Base-by-base conservation (phyloP, 2,888 invertebrate species). In the Theretra japonica region DNA sequence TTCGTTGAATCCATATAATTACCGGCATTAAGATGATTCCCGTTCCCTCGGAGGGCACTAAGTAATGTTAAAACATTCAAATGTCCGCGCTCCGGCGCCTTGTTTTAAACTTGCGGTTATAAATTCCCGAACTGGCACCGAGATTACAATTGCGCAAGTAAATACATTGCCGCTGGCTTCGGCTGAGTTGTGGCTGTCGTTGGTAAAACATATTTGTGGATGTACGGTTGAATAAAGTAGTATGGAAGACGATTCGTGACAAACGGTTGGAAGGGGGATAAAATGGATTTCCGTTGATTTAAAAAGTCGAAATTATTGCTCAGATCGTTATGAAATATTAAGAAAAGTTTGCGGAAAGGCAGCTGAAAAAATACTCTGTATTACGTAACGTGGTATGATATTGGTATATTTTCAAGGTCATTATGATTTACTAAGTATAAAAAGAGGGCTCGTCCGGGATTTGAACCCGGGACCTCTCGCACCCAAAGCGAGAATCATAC, bases 1-100 rank as follows among this genome's bases (percentile, higher is more conserved):
- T 94, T 94, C 94, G 86, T 76, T 80, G 90, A 94, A 94, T 94
- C 94, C 90, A 92, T 94, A 94, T 94, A 95, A 95, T 95, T 94
- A 94, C 94, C 81, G 86, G 94, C 88, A 94, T 94, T 94, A 94
- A 92, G 94, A 94, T 94, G 94, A 94, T 91, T 90, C 93, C 82
- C 83, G 70, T 85, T 86, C 87, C 90, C 89, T 82, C 86, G 84
- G 80, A 86, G 85, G 83, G 85, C 89, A 87, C 89, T 89, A 91
- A 91, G 89, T 90, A 89, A 91, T 90, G 91, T 86, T 92, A 88
- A 91, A 91, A 93, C 92, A 92, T 94, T 93, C 91, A 92, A 93
- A 93, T 92, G 94, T 91, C 92, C 92, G 80, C 85, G 81, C 84
- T 80, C 82, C 80, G 77, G 81, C 79, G 73, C 71, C 72, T 74